Evolutionary conservation across 2,113 vertebrate genomes (phyloP).

Genomic region (Chaetops frenatus): DNA sequence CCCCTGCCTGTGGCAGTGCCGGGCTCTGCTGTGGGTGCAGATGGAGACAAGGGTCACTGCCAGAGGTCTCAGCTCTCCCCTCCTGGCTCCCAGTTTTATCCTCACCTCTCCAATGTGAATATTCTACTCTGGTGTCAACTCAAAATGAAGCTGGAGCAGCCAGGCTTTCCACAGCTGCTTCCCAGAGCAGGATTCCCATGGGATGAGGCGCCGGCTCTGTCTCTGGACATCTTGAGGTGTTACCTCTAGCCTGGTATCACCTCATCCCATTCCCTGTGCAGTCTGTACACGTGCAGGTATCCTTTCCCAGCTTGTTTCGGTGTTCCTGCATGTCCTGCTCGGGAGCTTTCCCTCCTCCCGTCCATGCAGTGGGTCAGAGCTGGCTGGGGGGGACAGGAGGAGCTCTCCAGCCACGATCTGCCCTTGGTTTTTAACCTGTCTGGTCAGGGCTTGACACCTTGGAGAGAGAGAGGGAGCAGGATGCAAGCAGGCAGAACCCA

Average conservation of each 20-base stretch:
- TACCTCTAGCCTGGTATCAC: background rate
- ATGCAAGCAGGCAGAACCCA: accelerated
- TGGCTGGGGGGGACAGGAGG: background rate
- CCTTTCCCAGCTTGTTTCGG: background rate
- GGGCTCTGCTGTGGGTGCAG: background rate
- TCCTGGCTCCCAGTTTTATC: background rate
- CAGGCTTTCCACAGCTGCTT: background rate
- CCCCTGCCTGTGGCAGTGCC: accelerated
- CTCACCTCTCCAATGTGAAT: background rate
- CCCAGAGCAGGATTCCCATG: background rate
- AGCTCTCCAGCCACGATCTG: background rate
- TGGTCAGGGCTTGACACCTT: background rate
- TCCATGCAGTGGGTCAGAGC: background rate
- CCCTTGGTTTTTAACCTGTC: background rate
- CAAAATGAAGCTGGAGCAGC: background rate
- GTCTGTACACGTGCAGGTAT: accelerated
- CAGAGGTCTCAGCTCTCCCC: background rate
- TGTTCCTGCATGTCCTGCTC: background rate
- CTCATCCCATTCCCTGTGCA: background rate
- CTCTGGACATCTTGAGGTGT: background rate
- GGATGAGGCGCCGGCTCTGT: background rate
- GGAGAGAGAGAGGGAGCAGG: background rate
- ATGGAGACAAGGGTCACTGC: background rate
- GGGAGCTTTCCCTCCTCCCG: background rate
- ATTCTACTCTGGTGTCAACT: background rate